Evolutionary conservation across 2,797 vertebrate species (phyloP).

Genomic region (Babyrousa celebensis): DNA sequence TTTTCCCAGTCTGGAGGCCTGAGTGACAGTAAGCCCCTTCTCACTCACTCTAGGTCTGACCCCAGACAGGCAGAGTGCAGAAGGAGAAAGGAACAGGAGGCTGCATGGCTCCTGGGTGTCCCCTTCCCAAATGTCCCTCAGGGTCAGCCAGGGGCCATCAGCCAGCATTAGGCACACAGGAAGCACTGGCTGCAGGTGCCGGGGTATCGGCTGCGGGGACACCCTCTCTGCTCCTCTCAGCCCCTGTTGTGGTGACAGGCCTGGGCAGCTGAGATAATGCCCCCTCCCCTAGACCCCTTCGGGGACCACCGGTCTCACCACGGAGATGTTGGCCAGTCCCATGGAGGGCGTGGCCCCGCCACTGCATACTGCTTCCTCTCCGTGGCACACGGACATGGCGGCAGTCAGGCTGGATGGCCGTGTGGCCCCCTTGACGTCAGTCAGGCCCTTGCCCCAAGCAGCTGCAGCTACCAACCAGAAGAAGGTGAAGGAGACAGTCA

Average conservation of each 20-base stretch:
- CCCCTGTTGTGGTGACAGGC: neutral
- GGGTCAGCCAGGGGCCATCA: neutral
- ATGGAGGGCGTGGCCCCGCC: constrained; percentile 92
- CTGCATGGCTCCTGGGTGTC: neutral
- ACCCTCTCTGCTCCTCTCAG: neutral
- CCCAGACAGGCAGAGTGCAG: neutral
- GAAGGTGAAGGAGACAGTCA: constrained; percentile 96
- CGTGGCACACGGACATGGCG: constrained; percentile 82
- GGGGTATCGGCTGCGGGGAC: neutral
- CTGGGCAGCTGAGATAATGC: neutral
- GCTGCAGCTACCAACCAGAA: constrained; percentile 98
- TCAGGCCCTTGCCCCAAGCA: constrained; percentile 97
- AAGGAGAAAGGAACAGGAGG: neutral
- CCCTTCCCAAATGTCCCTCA: neutral
- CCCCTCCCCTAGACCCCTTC: neutral
- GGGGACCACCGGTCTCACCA: constrained; percentile 92
- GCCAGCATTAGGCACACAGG: neutral
- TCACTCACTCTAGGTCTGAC: neutral
- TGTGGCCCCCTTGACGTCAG: constrained; percentile 95
- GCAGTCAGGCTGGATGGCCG: constrained; percentile 89
- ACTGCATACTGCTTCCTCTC: constrained; percentile 81
- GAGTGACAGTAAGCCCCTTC: neutral
- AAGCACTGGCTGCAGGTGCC: neutral
- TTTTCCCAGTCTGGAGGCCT: neutral
- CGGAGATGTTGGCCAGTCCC: constrained; percentile 97